These are phyloP conservation scores for Hybognathus amarus DNA, from an alignment of 2,797 vertebrate species.

Conservation along the genomic window DNA sequence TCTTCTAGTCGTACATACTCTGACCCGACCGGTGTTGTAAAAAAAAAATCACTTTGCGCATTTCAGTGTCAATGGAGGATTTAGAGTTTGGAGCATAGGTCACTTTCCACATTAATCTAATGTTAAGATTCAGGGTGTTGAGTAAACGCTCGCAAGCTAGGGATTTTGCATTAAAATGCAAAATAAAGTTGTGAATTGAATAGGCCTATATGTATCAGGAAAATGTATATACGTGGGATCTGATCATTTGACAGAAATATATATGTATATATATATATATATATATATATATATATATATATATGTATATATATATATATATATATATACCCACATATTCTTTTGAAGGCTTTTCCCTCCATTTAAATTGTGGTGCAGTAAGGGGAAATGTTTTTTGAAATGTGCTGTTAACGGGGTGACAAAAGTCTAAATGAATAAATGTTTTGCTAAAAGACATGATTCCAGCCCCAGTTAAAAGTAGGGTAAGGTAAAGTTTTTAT, in stretches of 20 bases:
- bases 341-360: background rate
- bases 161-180: too few species aligned
- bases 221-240: too few species aligned
- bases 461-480: too few species aligned
- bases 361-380: background rate
- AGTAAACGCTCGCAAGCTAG: background rate
- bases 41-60: constrained; percentile 32
- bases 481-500: too few species aligned
- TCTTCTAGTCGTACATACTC: constrained; percentile 24
- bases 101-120: constrained; percentile 54
- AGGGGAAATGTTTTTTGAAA: background rate
- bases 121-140: constrained; percentile 4
- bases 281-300: too few species aligned
- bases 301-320: too few species aligned
- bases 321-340: background rate
- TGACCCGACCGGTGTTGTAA: background rate
- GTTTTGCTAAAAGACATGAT: background rate
- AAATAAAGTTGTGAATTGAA: too few species aligned
- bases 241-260: too few species aligned
- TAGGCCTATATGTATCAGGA: too few species aligned
- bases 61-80: constrained; percentile 46
- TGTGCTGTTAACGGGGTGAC: background rate
- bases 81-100: constrained; percentile 43
- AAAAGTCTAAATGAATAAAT: background rate
- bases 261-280: too few species aligned